Percentiles rank a stretch among this genome's conserved stretches.
Conservation (phyloP, 2,888 invertebrate species). For the Drosophila pseudotakahashii region DNA sequence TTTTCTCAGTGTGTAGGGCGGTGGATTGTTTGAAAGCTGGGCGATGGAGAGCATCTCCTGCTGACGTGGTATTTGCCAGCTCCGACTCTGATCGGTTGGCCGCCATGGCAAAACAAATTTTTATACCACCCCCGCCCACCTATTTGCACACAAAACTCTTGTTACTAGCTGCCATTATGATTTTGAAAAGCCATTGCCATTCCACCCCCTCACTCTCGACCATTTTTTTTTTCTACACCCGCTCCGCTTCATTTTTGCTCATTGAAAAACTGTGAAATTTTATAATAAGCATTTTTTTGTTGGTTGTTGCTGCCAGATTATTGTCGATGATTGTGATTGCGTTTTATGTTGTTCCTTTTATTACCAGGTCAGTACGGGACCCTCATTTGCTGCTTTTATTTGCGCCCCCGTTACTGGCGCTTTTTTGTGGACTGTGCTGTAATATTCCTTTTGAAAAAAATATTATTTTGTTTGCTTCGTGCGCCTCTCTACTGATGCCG, state of each 20-base stretch:
- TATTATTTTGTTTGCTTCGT: constrained; percentile 52
- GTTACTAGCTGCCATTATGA: constrained; percentile 84
- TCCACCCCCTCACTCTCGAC: constrained; percentile 20
- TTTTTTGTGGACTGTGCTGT: constrained; percentile 53
- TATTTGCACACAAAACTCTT: constrained; percentile 81
- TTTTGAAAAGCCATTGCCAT: constrained; percentile 82
- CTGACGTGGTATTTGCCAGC: constrained; percentile 75
- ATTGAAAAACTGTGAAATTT: constrained; percentile 83
- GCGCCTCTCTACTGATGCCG: constrained; percentile 38
- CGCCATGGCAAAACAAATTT: constrained; percentile 34
- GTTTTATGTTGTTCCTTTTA: constrained; percentile 78
- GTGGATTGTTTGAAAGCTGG: background rate
- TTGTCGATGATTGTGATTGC: constrained; percentile 82
- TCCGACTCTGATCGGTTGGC: constrained; percentile 60
- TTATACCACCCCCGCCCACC: constrained; percentile 38
- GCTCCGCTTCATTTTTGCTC: constrained; percentile 55
- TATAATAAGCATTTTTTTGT: constrained; percentile 82
- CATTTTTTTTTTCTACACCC: constrained; percentile 8
- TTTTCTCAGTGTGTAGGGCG: background rate
- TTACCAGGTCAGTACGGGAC: constrained; percentile 52
- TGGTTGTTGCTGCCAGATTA: constrained; percentile 75
- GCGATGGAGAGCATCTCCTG: constrained; percentile 42
- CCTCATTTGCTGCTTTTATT: constrained; percentile 11
- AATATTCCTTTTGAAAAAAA: constrained; percentile 72
- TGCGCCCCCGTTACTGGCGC: constrained; percentile 20